Percentiles rank a stretch among this genome's conserved stretches.
phyloP scores from a whole-genome alignment of 2,888 invertebrate genomes.

The Aphodius sticticus region DNA sequence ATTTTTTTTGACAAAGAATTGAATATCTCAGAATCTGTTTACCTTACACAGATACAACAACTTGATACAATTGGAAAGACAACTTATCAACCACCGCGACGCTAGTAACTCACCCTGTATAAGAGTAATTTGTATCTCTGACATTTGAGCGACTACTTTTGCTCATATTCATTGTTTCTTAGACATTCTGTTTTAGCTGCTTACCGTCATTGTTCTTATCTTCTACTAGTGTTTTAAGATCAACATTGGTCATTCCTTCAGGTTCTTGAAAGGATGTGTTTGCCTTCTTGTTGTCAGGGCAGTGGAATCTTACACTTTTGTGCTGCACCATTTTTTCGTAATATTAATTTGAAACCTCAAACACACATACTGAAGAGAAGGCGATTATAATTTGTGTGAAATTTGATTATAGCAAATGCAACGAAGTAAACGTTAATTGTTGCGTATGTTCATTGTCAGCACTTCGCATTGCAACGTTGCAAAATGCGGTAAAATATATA shows the following conservation, averaged over 20 bases:
- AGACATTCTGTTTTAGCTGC: not conserved
- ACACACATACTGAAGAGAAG: not conserved
- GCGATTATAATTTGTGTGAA: not conserved
- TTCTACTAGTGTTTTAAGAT: constrained; percentile 46
- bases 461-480: not conserved
- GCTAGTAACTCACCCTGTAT: too few species aligned
- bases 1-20: too few species aligned
- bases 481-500: not conserved
- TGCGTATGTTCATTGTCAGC: not conserved
- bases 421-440: not conserved
- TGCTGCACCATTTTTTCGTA: constrained; percentile 38
- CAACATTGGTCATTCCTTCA: constrained; percentile 54
- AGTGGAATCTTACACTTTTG: constrained; percentile 43
- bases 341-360: not conserved
- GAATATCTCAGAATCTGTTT: too few species aligned
- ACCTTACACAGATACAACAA: too few species aligned
- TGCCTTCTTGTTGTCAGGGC: constrained; percentile 36
- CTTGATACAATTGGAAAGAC: too few species aligned
- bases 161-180: too few species aligned
- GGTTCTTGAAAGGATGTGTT: constrained; percentile 52
- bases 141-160: too few species aligned
- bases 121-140: too few species aligned
- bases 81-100: too few species aligned
- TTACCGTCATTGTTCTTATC: constrained; percentile 15
- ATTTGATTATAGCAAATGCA: not conserved